Base-by-base conservation (phyloP, 2,888 invertebrate species). In the Macrophya alboannulata region DNA sequence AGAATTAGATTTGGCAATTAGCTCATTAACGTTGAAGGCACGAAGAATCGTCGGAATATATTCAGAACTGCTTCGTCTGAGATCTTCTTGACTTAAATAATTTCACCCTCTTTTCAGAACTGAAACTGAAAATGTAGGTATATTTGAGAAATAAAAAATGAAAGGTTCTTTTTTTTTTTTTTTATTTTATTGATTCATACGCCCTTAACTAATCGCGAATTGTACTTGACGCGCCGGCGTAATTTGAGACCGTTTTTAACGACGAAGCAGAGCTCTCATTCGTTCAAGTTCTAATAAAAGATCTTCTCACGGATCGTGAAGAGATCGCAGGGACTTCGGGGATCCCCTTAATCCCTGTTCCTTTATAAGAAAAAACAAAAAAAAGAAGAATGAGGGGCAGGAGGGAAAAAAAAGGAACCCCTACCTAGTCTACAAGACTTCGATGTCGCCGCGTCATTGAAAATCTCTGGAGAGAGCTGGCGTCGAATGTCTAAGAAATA, bases 401-500 rank as follows among this genome's bases (percentile, higher is more conserved):
- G 9, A 55, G 17, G 21, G 8, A 15, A 17, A 37, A 37, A 62
- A 6, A 15, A 4, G 21, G 21, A 21, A 21, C n/a, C 40, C 31
- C 72, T 21, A 45, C 15, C 45, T 45, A 68, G 72, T 5, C 72
- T 45, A 43, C 43, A 37, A 77, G n/a, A 81, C 21, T 62, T 62
- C 40, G 59, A 62, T 81, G 81, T 62, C 43, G 62, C 59, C 4
- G 43, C 40, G 43, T 81, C 81, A 62, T 81, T 43, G 81, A 62
- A 1, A 62, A 62, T 81, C 43, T 59, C 62, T 40, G 8, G 40
- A 81, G 62, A 40, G 31, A 51, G 31, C 43, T 10, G 4, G 55
- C 12, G 77, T 51, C 62, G 31, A 59, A 79, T 76, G 87, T 31
- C 85, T 84, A 65, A 88, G 90, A 89, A 89, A 88, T 90, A 90